Conservation (phyloP, 2,888 invertebrate genomes). For the Sarcophaga carnaria region DNA sequence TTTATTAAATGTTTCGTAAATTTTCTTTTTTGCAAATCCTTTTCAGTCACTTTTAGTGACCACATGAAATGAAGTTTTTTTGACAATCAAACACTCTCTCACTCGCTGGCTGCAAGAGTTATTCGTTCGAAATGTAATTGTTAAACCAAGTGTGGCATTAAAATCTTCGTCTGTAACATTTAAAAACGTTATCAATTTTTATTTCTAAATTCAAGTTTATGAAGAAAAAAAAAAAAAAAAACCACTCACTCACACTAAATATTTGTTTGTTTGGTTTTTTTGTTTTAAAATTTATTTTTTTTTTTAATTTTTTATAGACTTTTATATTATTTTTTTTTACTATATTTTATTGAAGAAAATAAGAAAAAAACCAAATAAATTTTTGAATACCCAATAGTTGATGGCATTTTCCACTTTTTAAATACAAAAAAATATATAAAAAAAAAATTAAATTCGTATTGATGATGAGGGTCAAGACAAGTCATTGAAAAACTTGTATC, state of each 20-base stretch:
- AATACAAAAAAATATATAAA: neutral
- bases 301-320: neutral
- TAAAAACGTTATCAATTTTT: constrained; percentile 1
- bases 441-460: constrained; percentile 29
- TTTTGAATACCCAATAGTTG: constrained; percentile 12
- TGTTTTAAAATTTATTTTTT: constrained; percentile 3
- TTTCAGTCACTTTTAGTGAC: neutral
- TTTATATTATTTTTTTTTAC: neutral
- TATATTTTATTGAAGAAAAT: neutral
- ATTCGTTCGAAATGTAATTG: constrained; percentile 8
- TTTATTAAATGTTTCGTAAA: neutral
- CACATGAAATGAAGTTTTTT: neutral
- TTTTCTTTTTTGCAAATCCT: neutral
- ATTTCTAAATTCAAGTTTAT: constrained; percentile 54
- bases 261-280: neutral
- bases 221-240: constrained; percentile 21
- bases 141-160: constrained; percentile 27
- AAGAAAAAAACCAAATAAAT: neutral
- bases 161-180: neutral
- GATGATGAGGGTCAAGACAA: constrained; percentile 66
- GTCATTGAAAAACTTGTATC: constrained; percentile 65
- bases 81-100: neutral
- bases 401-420: constrained; percentile 39
- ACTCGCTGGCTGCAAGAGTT: neutral
- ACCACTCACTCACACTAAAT: constrained; percentile 27